Conservation (phyloP, 2,888 invertebrate genomes). For the Rhimphoctona megacephalus region DNA sequence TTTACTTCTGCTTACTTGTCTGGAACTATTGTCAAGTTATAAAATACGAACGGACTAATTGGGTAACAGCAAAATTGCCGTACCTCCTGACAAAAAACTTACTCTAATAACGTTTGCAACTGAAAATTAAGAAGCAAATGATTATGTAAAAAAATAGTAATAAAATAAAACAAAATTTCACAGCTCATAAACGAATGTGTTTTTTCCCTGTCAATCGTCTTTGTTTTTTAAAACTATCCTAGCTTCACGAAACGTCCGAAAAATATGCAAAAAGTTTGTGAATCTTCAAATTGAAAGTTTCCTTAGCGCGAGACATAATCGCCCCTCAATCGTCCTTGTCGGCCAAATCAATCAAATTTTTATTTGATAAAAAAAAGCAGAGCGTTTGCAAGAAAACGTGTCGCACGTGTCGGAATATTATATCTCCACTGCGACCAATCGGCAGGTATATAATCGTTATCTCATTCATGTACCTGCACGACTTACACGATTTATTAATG, state of each 20-base stretch:
- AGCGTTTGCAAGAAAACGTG: neutral
- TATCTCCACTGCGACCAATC: constrained; percentile 16
- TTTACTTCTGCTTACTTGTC: no score
- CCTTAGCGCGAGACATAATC: neutral
- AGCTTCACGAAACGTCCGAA: no score
- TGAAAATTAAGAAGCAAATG: neutral
- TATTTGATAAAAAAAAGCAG: neutral
- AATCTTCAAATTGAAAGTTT: neutral
- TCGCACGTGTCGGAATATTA: constrained; percentile 13
- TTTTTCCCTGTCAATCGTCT: neutral
- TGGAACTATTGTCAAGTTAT: neutral
- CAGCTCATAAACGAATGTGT: neutral
- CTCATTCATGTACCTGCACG: constrained; percentile 38
- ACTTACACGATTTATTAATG: constrained; percentile 3
- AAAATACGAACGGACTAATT: no score
- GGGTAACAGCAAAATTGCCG: neutral
- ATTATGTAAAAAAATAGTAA: no score
- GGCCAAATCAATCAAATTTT: constrained; percentile 6
- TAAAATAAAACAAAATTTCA: neutral
- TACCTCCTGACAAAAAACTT: neutral
- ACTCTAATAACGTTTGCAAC: neutral
- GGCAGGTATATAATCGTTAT: constrained; percentile 47
- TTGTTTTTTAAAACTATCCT: no score
- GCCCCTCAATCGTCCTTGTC: neutral
- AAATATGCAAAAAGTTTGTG: neutral